Evolutionary conservation across 2,888 invertebrate species (phyloP), one percentile per base, ranked within the genome.

Genomic region (Physocephala rufipes): DNA sequence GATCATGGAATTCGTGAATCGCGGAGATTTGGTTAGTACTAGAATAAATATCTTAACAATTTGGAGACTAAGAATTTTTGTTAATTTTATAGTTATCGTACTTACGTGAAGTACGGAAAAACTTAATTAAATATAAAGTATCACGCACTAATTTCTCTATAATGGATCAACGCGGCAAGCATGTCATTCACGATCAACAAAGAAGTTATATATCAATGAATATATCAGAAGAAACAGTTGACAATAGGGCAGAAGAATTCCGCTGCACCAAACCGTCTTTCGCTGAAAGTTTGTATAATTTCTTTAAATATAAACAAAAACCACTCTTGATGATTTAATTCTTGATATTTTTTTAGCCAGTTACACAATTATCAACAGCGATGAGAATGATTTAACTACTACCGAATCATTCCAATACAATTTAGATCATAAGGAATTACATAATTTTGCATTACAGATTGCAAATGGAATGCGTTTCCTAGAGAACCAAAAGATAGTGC

Each of bases 381-480:
- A 58, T 24, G 58, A 72, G 9, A 76, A 77, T 47, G 63, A 71
- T 19, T 78, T 77, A 2, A 62, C 62, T 13, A 74, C 75, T 13
- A 74, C 75, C 43, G 79, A 79, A n/a, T 72, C 77, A 5, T 82
- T 87, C 21, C 84, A 86, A 71, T 85, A 84, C 59, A 79, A 85
- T 2, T 79, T 89, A 19, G 85, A 88, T 71, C 82, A 88, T 47
- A 84, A 82, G 2, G 90, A 91, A 78, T 81, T 94, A 83, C 88
- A 92, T 67, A 88, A 90, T 24, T 95, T 94, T 80, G 93, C 94
- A 0, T 80, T 92, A 16, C 95, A 95, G 85, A 92, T 95, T 28
- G 93, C 94, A 0, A 86, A 88, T 71, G 95, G 95, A 9, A 95
- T 95, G 95, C 88, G 89, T 21, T 91, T 92, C 83, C 86, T 94